These are phyloP conservation scores for Gadus macrocephalus DNA, from an alignment of 2,113 vertebrate genomes.

Conservation along the genomic window DNA sequence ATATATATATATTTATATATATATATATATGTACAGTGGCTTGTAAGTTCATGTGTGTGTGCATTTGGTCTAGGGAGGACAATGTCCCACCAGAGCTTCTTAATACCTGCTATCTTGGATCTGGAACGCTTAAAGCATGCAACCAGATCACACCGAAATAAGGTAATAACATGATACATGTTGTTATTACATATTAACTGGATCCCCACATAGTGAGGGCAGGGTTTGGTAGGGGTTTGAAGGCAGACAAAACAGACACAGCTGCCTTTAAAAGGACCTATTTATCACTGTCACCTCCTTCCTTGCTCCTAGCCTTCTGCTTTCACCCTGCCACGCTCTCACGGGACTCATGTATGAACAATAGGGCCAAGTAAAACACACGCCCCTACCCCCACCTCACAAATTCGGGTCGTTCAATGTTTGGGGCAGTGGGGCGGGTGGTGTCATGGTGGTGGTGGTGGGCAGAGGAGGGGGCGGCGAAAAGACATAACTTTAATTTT, in stretches of 20 bases:
- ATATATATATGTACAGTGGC: conserved; percentile 1
- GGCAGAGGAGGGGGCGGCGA: conserved; percentile 5
- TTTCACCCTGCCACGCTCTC: conserved; percentile 67
- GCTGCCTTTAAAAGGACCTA: conserved; percentile 82
- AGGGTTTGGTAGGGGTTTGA: conserved; percentile 45
- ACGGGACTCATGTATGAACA: conserved; percentile 70
- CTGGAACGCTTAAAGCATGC: too few species aligned
- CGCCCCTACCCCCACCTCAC: conserved; percentile 20
- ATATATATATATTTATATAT: not conserved
- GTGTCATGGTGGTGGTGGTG: not conserved
- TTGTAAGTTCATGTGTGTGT: not conserved
- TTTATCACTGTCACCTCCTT: conserved; percentile 81
- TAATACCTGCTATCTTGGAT: too few species aligned
- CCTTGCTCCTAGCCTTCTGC: conserved; percentile 65
- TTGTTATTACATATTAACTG: too few species aligned
- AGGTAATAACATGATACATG: too few species aligned
- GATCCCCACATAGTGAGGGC: too few species aligned
- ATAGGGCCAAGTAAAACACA: conserved; percentile 49
- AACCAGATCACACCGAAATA: too few species aligned
- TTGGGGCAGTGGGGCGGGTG: conserved; percentile 2
- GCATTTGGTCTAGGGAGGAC: not conserved
- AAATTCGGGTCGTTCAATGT: conserved; percentile 35
- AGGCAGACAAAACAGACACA: conserved; percentile 69
- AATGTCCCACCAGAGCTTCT: too few species aligned
- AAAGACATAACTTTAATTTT: conserved; percentile 76